phyloP scores from a whole-genome alignment of 2,797 vertebrate genomes.

The Limnodromus scolopaceus region DNA sequence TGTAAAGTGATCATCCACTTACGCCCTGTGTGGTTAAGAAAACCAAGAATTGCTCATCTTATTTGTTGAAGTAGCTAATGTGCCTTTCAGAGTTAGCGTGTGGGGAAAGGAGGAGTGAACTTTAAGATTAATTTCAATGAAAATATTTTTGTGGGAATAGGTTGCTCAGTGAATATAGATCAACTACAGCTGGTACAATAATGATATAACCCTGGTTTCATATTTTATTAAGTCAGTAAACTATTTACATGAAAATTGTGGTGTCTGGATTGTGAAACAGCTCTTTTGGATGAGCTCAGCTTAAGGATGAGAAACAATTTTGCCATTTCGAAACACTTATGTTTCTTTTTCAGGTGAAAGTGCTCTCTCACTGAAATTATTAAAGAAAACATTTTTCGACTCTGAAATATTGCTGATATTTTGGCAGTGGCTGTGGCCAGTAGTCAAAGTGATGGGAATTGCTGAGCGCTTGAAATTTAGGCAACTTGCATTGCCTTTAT shows the following conservation, averaged over 20 bases:
- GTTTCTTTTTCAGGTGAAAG: conserved; percentile 4
- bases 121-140: background rate
- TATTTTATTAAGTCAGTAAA: conserved; percentile 23
- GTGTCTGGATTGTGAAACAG: background rate
- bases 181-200: background rate
- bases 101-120: background rate
- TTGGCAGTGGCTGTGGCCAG: background rate
- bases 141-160: conserved; percentile 33
- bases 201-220: background rate
- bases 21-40: background rate
- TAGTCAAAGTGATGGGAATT: background rate
- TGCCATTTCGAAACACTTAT: background rate
- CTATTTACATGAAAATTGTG: background rate
- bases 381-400: conserved; percentile 22
- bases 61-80: conserved; percentile 31
- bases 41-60: conserved; percentile 33
- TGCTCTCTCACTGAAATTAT: conserved; percentile 4
- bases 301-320: background rate
- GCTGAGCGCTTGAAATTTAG: background rate
- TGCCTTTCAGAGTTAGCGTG: background rate
- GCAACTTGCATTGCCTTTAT: background rate
- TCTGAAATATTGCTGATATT: conserved; percentile 25
- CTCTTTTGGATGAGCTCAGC: background rate
- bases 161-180: background rate
- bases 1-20: conserved; percentile 24